These are phyloP conservation scores for Mesoclemmys tuberculata DNA, from an alignment of 2,113 vertebrate genomes.

Conservation along the genomic window DNA sequence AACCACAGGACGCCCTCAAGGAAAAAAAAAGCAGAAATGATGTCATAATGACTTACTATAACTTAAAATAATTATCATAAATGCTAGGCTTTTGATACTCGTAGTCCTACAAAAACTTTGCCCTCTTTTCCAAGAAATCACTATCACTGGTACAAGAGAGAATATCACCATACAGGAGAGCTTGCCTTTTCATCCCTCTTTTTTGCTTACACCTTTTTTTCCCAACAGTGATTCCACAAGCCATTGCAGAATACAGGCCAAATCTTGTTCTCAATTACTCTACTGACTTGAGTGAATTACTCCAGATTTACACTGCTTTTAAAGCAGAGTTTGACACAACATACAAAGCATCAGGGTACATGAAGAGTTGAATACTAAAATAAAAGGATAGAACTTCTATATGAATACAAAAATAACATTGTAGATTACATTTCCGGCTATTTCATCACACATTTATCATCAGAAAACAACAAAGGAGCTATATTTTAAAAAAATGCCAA, in stretches of 20 bases:
- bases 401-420: conserved; percentile 51
- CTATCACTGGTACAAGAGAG: background rate
- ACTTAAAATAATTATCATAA: background rate
- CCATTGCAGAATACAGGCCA: background rate
- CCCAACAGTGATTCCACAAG: background rate
- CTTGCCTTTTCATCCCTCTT: background rate
- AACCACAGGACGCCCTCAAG: background rate
- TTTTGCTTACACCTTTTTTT: background rate
- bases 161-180: accelerated
- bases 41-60: background rate
- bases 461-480: conserved; percentile 65
- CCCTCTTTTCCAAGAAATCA: background rate
- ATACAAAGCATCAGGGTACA: conserved; percentile 1
- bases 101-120: background rate
- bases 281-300: background rate
- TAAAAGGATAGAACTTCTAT: conserved; percentile 44
- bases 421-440: conserved; percentile 65
- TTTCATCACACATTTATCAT: conserved; percentile 62
- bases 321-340: background rate
- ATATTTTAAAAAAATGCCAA: conserved; percentile 52
- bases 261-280: background rate
- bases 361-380: conserved; percentile 57
- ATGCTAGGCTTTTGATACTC: background rate
- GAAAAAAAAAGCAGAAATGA: background rate
- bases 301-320: background rate